Evolutionary conservation across 2,797 vertebrate genomes (phyloP).

Genomic region (Rhabdomys pumilio): DNA sequence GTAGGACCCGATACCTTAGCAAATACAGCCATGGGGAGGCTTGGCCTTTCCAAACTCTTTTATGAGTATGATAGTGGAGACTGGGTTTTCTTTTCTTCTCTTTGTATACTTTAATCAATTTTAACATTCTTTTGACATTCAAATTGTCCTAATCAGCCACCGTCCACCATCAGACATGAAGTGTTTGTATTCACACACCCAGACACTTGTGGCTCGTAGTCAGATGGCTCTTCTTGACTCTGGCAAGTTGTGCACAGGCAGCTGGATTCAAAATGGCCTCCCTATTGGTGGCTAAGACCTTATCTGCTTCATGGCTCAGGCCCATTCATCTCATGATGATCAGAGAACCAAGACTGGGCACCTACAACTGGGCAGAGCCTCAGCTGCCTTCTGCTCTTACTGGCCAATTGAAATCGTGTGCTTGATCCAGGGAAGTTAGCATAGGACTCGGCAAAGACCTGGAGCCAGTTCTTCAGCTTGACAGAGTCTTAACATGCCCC

Average conservation of each 20-base stretch:
- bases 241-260: background rate
- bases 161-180: background rate
- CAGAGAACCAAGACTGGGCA: background rate
- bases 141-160: background rate
- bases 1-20: background rate
- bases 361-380: background rate
- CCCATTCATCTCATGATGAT: background rate
- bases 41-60: background rate
- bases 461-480: background rate
- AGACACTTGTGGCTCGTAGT: background rate
- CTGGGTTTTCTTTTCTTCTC: background rate
- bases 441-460: background rate
- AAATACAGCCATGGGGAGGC: background rate
- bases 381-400: no score
- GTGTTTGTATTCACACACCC: no score
- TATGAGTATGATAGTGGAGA: background rate
- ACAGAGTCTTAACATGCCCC: background rate
- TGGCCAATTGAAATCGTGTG: background rate
- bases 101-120: background rate
- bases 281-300: no score
- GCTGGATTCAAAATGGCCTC: background rate
- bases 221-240: fast-evolving
- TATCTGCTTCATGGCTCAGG: background rate
- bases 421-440: background rate
- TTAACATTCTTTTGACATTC: background rate